A percentile compares a stretch with the other conserved stretches of the same genome.
Evolutionary conservation across 2,113 vertebrate species (phyloP).

Genomic region (Aegotheles bennettii): DNA sequence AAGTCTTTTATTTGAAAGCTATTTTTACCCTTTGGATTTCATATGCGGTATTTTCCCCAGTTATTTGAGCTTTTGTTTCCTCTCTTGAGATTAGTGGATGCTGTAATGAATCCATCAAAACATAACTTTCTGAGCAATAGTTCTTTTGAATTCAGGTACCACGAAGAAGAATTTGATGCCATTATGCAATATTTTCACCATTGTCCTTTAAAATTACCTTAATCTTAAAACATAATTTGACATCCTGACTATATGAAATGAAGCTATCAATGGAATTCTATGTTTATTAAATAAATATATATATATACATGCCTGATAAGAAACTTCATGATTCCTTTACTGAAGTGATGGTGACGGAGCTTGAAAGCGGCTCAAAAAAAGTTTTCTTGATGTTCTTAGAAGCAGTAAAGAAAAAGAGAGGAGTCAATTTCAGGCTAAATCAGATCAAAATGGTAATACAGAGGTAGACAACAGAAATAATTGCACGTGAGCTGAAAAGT

Average conservation of each 20-base stretch:
- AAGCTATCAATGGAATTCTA: background rate
- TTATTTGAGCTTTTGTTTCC: background rate
- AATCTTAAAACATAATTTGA: constrained; percentile 4
- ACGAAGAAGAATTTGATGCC: background rate
- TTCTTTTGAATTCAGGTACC: background rate
- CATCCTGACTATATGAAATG: background rate
- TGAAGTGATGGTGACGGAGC: background rate
- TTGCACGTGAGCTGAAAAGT: background rate
- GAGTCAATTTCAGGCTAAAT: background rate
- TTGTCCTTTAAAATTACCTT: background rate
- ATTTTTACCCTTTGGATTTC: background rate
- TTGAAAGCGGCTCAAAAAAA: background rate
- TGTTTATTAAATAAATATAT: background rate
- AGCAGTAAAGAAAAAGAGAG: background rate
- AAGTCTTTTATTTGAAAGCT: background rate
- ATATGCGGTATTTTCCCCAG: background rate
- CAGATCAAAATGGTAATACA: background rate
- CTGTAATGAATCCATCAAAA: background rate
- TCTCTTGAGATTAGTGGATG: background rate
- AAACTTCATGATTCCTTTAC: background rate
- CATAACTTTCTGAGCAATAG: background rate
- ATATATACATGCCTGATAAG: background rate
- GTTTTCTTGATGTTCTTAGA: background rate
- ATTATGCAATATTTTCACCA: background rate
- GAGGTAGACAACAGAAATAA: background rate